These are phyloP conservation scores for Nematopogon swammerdamellus DNA, from an alignment of 2,888 invertebrate species.

Conservation along the genomic window DNA sequence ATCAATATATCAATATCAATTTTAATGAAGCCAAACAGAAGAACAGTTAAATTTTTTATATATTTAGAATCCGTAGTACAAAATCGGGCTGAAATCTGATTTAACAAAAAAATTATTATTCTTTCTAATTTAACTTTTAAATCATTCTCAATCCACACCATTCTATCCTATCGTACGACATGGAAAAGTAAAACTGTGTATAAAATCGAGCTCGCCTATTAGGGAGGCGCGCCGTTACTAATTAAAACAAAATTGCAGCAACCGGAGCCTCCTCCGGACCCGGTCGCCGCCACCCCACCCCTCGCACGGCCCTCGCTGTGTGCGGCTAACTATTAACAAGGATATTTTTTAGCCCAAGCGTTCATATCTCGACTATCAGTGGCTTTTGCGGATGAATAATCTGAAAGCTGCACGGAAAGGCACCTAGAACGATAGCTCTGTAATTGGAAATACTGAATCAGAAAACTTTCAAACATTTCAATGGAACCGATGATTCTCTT, in stretches of 20 bases:
- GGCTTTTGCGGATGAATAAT: no score
- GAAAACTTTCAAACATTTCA: background rate
- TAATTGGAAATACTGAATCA: background rate
- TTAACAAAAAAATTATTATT: no score
- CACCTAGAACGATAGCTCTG: background rate
- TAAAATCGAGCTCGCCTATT: slow-evolving; percentile 36
- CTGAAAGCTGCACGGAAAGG: no score
- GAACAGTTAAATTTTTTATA: no score
- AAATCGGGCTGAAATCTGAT: no score
- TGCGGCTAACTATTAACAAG: slow-evolving; percentile 56
- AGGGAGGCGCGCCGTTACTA: slow-evolving; percentile 38
- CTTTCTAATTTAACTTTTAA: no score
- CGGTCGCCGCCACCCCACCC: background rate
- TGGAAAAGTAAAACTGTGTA: background rate
- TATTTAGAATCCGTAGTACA: no score
- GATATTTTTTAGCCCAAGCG: slow-evolving; percentile 17
- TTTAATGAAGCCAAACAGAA: no score
- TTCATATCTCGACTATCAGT: no score
- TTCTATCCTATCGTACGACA: no score
- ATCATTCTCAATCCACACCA: no score
- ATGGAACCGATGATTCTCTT: background rate
- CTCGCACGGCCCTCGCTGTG: slow-evolving; percentile 17
- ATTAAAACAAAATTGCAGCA: slow-evolving; percentile 56
- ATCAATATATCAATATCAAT: no score
- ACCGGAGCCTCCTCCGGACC: slow-evolving; percentile 24